Evolutionary conservation across 2,888 invertebrate species (phyloP).

Genomic region (Hipparchia semele): DNA sequence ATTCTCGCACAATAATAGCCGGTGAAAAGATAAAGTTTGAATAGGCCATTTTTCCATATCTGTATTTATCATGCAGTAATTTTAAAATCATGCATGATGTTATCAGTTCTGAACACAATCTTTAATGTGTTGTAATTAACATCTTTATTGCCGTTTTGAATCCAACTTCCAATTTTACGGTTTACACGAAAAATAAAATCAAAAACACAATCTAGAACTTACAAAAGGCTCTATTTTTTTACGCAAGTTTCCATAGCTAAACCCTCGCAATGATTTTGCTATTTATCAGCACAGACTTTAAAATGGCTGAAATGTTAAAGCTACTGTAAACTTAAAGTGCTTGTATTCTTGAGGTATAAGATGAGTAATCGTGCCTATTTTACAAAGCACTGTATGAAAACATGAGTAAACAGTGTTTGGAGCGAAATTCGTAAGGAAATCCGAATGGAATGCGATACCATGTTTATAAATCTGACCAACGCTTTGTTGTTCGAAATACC

Average conservation of each 20-base stretch:
- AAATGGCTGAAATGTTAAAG: background rate
- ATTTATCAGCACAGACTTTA: background rate
- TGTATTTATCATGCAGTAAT: background rate
- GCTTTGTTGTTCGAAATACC: conserved; percentile 69
- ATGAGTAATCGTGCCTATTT: conserved; percentile 7
- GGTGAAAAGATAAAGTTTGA: background rate
- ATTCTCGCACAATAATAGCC: conserved; percentile 10
- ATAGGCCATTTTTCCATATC: conserved; percentile 1
- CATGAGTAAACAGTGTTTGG: conserved; percentile 23
- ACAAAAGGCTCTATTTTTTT: background rate
- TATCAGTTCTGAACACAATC: background rate
- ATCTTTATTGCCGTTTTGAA: background rate
- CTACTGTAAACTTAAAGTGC: background rate
- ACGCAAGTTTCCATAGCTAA: no score
- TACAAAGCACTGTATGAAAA: conserved; percentile 11
- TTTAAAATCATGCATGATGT: background rate
- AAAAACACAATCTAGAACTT: background rate
- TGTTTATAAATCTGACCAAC: conserved; percentile 61
- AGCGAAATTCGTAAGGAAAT: conserved; percentile 47
- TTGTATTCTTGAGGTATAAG: background rate
- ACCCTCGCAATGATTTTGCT: background rate
- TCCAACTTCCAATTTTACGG: background rate
- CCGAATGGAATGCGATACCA: conserved; percentile 61
- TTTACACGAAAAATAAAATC: background rate
- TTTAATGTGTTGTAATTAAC: conserved; percentile 7